Evolutionary conservation across 1,140 invertebrate species (phyloP), one percentile per base, ranked within the genome.

Genomic region (Eulimnadia texana): DNA sequence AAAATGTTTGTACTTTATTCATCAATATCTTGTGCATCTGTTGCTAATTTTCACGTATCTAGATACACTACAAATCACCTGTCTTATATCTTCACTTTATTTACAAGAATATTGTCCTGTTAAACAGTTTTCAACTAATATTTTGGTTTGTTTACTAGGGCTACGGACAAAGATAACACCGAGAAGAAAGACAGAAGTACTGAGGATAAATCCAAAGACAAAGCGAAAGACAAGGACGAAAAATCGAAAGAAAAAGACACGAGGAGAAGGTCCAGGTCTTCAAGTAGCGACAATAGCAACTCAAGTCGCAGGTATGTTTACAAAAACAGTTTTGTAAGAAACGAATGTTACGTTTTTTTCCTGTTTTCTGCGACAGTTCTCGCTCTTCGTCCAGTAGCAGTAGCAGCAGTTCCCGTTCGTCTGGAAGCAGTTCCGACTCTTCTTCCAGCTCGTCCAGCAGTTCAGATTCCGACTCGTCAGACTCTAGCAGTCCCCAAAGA

Each of bases 271-370:
- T 80, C 79, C 66, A 76, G 79, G 47, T 85, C 84, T 11, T 84
- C 81, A 33, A 86, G 83, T 2, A 84, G 83, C 27, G 86, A 83
- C 56, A 87, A 84, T 69, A 86, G 82, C 66, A 84, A 83, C 20
- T 61, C 60, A 64, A 83, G 82, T 70, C 63, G 64, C 6, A 87
- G 84, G 84, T 86, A 71, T 65, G 22, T 25, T 2, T 42, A 25
- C 1, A 25, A 16, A 58, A 69, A 22, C 1, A 28, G 23, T 42
- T 42, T 33, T 66, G 58, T 65, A 60, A 2, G 27, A 49, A 25
- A 52, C 64, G 27, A 49, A 42, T 54, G 16, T 11, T 53, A 28
- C 42, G 42, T 63, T 63, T 63, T 61, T 66, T 57, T 62, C 63
- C 66, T 25, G 66, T 72, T 69, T 6, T 42, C 16, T 6, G 33